Conservation (phyloP, 2,888 invertebrate species). For the Diaprepes abbreviatus region DNA sequence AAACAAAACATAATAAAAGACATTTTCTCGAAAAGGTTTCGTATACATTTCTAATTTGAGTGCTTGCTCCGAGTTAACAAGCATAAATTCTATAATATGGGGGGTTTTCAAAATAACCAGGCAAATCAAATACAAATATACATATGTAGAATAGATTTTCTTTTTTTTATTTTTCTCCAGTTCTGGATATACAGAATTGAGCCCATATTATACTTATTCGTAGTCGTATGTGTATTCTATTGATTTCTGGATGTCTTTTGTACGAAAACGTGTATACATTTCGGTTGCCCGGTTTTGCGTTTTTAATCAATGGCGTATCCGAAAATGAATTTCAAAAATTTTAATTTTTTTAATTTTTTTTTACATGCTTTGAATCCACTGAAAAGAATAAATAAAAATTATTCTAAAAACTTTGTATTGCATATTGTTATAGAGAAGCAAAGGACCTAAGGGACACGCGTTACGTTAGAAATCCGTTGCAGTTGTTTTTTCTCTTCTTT, state of each 20-base stretch:
- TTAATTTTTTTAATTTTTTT: too few species aligned
- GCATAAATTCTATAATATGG: conserved; percentile 48
- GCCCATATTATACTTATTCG: conserved; percentile 44
- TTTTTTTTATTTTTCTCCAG: conserved; percentile 36
- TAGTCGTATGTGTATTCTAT: conserved; percentile 47
- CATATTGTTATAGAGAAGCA: too few species aligned
- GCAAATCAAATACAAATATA: conserved; percentile 50
- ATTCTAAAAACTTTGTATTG: too few species aligned
- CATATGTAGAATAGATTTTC: conserved; percentile 45
- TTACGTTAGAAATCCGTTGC: too few species aligned
- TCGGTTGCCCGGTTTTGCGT: conserved; percentile 22
- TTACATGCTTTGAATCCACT: too few species aligned
- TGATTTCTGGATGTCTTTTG: conserved; percentile 49
- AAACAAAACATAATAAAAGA: conserved; percentile 47
- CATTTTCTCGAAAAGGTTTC: conserved; percentile 41
- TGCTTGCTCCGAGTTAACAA: conserved; percentile 46
- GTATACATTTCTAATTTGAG: conserved; percentile 49
- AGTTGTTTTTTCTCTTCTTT: too few species aligned
- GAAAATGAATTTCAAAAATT: too few species aligned
- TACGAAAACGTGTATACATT: conserved; percentile 44
- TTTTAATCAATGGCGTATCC: conserved; percentile 31
- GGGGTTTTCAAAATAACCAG: conserved; percentile 45
- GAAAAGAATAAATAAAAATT: too few species aligned
- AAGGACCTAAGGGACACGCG: too few species aligned
- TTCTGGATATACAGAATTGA: conserved; percentile 39